A percentile compares a stretch with the other conserved stretches of the same genome.
These are phyloP conservation scores for Pseudoatta argentina DNA, from an alignment of 1,140 invertebrate species.

Conservation along the genomic window DNA sequence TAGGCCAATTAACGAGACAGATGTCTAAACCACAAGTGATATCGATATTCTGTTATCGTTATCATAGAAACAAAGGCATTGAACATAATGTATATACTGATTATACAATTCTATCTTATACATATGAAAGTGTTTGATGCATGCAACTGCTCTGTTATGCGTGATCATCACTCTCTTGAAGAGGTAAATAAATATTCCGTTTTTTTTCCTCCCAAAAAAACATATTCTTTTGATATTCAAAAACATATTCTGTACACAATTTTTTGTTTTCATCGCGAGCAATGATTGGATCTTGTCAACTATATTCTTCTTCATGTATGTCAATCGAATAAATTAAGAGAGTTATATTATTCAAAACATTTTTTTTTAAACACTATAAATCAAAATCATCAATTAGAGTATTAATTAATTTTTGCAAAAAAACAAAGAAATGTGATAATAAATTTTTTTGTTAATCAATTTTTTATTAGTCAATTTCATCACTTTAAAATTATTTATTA, in stretches of 20 bases:
- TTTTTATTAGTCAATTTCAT: not conserved
- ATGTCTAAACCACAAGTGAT: not conserved
- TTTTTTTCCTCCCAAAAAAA: not conserved
- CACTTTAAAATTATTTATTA: too few species aligned
- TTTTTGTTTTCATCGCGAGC: not conserved
- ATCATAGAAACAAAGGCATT: not conserved
- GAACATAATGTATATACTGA: conserved; percentile 43
- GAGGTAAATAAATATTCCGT: conserved; percentile 51
- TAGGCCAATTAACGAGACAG: not conserved
- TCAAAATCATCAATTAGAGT: not conserved
- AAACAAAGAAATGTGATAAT: not conserved
- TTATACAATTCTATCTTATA: not conserved
- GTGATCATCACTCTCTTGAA: conserved; percentile 51
- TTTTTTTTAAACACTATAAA: not conserved
- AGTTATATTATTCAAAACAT: not conserved
- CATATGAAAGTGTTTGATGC: conserved; percentile 14
- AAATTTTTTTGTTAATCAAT: not conserved
- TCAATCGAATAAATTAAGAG: not conserved
- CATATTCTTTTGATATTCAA: not conserved
- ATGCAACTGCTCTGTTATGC: conserved; percentile 63
- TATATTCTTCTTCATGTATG: not conserved
- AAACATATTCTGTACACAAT: not conserved
- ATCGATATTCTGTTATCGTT: conserved; percentile 7
- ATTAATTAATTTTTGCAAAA: conserved; percentile 1
- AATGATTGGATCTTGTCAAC: not conserved